Percentiles rank a stretch among this genome's conserved stretches.
These are phyloP conservation scores for Drosophila melanosoma DNA, from an alignment of 2,888 invertebrate species.

Conservation along the genomic window DNA sequence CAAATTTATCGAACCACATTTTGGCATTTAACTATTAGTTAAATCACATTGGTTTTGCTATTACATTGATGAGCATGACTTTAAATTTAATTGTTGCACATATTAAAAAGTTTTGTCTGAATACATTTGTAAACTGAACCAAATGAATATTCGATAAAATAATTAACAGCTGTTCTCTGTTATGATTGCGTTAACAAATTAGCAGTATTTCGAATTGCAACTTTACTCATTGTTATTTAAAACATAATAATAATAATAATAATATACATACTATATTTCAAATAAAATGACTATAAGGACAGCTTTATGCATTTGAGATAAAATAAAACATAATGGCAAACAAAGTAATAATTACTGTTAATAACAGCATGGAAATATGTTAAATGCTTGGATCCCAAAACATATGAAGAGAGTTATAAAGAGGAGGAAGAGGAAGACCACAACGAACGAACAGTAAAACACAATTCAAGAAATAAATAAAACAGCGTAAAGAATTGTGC, in stretches of 20 bases:
- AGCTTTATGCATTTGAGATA: background rate
- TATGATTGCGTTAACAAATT: background rate
- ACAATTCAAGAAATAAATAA: conserved; percentile 32
- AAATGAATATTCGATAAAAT: background rate
- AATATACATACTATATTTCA: background rate
- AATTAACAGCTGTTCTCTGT: background rate
- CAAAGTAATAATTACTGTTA: conserved; percentile 11
- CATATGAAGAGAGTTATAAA: conserved; percentile 27
- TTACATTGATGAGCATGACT: background rate
- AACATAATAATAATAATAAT: too few species aligned
- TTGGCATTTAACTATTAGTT: background rate
- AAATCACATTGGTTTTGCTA: background rate
- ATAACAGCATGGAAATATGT: conserved; percentile 27
- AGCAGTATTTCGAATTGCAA: background rate
- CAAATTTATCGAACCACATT: background rate
- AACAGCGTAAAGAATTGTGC: conserved; percentile 1
- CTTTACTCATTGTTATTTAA: background rate
- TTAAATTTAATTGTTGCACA: background rate
- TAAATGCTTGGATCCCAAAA: conserved; percentile 30
- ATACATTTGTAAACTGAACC: background rate
- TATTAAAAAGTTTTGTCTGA: background rate
- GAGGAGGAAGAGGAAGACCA: conserved; percentile 28
- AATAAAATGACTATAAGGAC: background rate
- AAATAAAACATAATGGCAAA: background rate
- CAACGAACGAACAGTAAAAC: conserved; percentile 25